Conservation (phyloP, 2,888 invertebrate genomes). For the Chymomyza amoena region DNA sequence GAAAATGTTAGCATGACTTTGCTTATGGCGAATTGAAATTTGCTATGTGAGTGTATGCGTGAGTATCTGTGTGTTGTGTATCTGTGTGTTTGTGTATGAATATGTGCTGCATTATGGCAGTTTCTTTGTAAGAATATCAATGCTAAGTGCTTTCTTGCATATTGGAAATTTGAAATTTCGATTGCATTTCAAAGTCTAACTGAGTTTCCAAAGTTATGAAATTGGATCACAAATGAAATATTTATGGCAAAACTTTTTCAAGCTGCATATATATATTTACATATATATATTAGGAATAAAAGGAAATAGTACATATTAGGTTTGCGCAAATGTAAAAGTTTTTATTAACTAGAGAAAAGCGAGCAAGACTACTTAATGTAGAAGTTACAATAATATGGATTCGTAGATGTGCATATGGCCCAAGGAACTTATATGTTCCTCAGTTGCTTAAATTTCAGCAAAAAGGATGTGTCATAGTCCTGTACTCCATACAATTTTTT, state of each 20-base stretch:
- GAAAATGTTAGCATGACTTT: conserved; percentile 55
- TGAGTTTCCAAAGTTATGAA: conserved; percentile 60
- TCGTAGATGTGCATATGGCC: background rate
- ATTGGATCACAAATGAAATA: conserved; percentile 69
- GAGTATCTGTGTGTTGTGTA: conserved; percentile 2
- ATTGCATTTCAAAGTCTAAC: conserved; percentile 67
- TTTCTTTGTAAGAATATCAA: conserved; percentile 29
- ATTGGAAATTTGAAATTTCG: conserved; percentile 69
- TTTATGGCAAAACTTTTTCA: conserved; percentile 55
- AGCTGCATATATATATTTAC: background rate
- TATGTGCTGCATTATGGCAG: conserved; percentile 3
- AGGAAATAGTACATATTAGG: background rate
- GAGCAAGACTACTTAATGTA: background rate
- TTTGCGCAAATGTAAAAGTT: background rate
- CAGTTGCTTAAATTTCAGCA: too few relatives aligned
- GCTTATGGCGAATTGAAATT: conserved; percentile 52
- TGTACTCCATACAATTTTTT: too few relatives aligned
- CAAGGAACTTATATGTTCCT: background rate
- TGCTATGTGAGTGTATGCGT: background rate
- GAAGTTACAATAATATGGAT: too few relatives aligned
- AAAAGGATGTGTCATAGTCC: too few relatives aligned
- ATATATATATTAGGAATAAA: background rate
- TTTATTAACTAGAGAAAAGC: background rate
- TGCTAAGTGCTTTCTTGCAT: conserved; percentile 51
- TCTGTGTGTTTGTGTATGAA: conserved; percentile 10